These are phyloP conservation scores for Tuta absoluta DNA, from an alignment of 2,888 invertebrate species.

Conservation along the genomic window DNA sequence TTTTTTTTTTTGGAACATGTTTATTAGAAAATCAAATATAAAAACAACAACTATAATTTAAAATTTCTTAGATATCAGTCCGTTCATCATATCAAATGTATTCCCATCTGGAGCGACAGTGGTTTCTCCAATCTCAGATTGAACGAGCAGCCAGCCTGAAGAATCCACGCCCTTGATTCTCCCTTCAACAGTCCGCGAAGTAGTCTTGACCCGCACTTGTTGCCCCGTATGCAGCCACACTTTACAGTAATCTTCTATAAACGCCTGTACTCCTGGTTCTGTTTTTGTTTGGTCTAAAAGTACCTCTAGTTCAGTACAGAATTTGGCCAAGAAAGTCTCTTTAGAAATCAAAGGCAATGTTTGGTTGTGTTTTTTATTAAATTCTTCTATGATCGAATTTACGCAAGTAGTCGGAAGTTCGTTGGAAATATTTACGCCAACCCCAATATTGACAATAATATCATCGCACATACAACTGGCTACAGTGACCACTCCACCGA, in stretches of 20 bases:
- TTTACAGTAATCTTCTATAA: conserved; percentile 22
- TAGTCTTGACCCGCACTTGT: conserved; percentile 15
- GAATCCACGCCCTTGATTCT: conserved; percentile 25
- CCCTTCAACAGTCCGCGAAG: conserved; percentile 7
- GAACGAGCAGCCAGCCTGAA: conserved; percentile 28
- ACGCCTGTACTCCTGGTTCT: conserved; percentile 19
- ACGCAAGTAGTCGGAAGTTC: conserved; percentile 27
- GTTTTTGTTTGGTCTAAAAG: conserved; percentile 10
- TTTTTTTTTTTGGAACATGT: too few relatives aligned
- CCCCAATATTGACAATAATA: conserved; percentile 25
- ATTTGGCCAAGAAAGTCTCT: conserved; percentile 28
- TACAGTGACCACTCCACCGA: conserved; percentile 25
- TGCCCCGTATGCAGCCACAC: conserved; percentile 28
- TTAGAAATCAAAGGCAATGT: conserved; percentile 21
- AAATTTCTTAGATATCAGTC: conserved; percentile 24
- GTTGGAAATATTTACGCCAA: conserved; percentile 29
- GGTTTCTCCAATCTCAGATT: conserved; percentile 15
- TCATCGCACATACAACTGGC: conserved; percentile 27
- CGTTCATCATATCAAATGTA: conserved; percentile 30
- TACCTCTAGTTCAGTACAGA: conserved; percentile 26
- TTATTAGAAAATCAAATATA: not conserved
- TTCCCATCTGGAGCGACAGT: conserved; percentile 30
- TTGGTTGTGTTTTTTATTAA: conserved; percentile 14
- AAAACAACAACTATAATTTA: conserved; percentile 4
- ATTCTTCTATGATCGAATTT: conserved; percentile 26